phyloP scores from a whole-genome alignment of 2,888 invertebrate species.

The Trissolcus japonicus region DNA sequence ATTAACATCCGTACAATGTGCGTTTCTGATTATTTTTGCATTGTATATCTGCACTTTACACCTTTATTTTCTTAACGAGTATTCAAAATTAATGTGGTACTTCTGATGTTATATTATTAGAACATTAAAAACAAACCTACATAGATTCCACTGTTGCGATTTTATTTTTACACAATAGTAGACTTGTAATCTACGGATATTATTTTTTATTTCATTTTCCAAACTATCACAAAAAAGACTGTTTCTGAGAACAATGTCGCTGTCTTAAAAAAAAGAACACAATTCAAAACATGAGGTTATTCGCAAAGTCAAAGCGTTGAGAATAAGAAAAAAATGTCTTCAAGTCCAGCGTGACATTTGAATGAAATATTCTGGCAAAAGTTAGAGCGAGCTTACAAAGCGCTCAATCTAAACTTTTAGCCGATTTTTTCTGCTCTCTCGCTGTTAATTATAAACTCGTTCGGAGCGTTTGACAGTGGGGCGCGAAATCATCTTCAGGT shows the following conservation, averaged over 20 bases:
- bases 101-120: too few relatives aligned
- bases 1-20: conserved; percentile 29
- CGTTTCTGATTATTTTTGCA: conserved; percentile 38
- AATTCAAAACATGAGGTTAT: conserved; percentile 63
- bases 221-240: conserved; percentile 48
- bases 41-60: conserved; percentile 2
- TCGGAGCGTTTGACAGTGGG: not conserved
- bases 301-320: conserved; percentile 21
- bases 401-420: conserved; percentile 27
- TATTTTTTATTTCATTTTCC: too few relatives aligned
- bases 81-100: too few relatives aligned
- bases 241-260: conserved; percentile 67
- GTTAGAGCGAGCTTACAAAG: conserved; percentile 12
- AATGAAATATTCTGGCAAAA: conserved; percentile 3
- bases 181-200: too few relatives aligned
- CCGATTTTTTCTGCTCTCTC: conserved; percentile 8
- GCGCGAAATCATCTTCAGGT: too few relatives aligned
- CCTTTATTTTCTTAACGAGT: not conserved
- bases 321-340: not conserved
- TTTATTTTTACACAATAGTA: too few relatives aligned
- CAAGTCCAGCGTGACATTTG: conserved; percentile 47
- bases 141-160: too few relatives aligned
- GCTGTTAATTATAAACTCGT: conserved; percentile 20
- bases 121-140: too few relatives aligned
- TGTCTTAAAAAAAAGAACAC: conserved; percentile 65